These are phyloP conservation scores for Pelmatolapia mariae DNA, from an alignment of 2,113 vertebrate genomes.

Conservation along the genomic window DNA sequence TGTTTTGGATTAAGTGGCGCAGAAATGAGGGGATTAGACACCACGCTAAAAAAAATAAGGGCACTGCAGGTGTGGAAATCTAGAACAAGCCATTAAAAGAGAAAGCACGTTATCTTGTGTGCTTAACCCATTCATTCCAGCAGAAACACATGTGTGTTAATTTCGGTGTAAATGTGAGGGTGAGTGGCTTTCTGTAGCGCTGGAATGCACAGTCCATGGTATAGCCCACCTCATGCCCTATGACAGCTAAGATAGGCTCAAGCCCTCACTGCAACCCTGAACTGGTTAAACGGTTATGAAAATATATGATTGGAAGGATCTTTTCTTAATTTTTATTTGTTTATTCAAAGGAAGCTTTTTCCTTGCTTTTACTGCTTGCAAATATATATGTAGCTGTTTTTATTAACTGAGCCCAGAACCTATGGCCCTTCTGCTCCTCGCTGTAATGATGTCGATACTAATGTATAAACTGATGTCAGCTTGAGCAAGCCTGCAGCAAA, in stretches of 20 bases:
- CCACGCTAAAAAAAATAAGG: conserved; percentile 28
- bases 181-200: neutral
- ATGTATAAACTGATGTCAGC: neutral
- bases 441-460: neutral
- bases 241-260: neutral
- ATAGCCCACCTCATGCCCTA: neutral
- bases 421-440: neutral
- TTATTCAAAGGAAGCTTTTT: neutral
- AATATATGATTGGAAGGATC: neutral
- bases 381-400: neutral
- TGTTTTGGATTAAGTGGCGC: conserved; percentile 30
- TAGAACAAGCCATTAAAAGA: conserved; percentile 47
- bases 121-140: neutral
- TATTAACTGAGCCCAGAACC: neutral
- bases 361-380: neutral
- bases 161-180: neutral
- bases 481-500: neutral
- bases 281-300: neutral
- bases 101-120: conserved; percentile 1
- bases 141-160: neutral
- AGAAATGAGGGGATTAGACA: conserved; percentile 20
- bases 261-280: neutral
- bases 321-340: neutral
- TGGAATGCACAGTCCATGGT: neutral
- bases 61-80: conserved; percentile 53